These are phyloP conservation scores for Mugil cephalus DNA, from an alignment of 2,113 vertebrate species.

Conservation along the genomic window DNA sequence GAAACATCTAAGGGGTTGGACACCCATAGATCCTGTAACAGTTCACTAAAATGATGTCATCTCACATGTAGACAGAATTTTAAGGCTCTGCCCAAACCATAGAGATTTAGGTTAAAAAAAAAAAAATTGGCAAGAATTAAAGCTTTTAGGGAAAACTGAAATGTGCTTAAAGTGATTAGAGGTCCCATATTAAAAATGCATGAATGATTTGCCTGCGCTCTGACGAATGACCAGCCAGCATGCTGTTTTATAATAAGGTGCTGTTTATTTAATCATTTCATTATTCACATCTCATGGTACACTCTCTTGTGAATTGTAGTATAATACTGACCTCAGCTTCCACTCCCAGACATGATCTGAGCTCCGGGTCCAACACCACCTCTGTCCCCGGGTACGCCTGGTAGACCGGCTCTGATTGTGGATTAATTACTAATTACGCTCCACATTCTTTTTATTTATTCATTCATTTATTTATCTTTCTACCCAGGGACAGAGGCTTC, in stretches of 20 bases:
- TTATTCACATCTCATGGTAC: slow-evolving; percentile 75
- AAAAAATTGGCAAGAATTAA: too few species aligned
- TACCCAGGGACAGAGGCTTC: slow-evolving; percentile 35
- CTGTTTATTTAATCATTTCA: slow-evolving; percentile 80
- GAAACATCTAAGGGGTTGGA: too few species aligned
- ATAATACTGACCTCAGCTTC: slow-evolving; percentile 77
- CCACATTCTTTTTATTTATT: background rate
- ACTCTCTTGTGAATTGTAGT: slow-evolving; percentile 56
- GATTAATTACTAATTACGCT: slow-evolving; percentile 4
- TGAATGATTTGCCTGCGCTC: too few species aligned
- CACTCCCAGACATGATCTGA: slow-evolving; percentile 20
- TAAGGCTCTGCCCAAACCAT: too few species aligned
- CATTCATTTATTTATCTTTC: background rate
- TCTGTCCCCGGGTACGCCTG: slow-evolving; percentile 24
- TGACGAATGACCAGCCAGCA: slow-evolving; percentile 42
- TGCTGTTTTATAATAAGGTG: slow-evolving; percentile 77
- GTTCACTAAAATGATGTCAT: too few species aligned
- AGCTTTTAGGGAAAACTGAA: too few species aligned
- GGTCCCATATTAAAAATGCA: too few species aligned
- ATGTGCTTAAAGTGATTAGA: too few species aligned
- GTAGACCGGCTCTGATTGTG: background rate
- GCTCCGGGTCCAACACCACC: slow-evolving; percentile 6
- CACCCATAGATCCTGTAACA: too few species aligned
- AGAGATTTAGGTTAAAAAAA: too few species aligned
- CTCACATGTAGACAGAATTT: too few species aligned